Base-by-base conservation (phyloP, 2,113 vertebrate species). In the Litocranius walleri region DNA sequence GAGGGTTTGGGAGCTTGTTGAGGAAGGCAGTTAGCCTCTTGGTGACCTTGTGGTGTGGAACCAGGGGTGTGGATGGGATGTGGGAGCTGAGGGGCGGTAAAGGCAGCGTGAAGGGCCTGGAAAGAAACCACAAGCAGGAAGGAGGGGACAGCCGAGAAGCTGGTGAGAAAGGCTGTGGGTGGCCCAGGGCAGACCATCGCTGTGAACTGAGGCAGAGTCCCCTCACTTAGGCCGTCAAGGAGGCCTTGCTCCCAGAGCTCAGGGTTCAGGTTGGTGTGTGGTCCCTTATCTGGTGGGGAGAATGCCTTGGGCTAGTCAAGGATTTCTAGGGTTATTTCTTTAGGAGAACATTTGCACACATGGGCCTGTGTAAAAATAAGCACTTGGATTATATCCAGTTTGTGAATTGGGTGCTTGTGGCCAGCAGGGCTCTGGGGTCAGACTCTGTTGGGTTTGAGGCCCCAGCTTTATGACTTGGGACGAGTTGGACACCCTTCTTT, bases 401-500 rank as follows among this genome's bases (percentile, higher is more conserved):
- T 40, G 81, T 56, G 10, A 48, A 1, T 6, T 27, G 21, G 30
- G 43, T 61, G 25, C 30, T 74, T 3, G 15, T 67, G 33, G n/a
- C 25, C 23, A 12, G 19, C 33, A 2, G 48, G 62, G 87, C 71
- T 11, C 23, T 78, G 77, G 43, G 25, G 33, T 81, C 10, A 2
- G 4, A n/a, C 23, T 33, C 17, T 17, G 8, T 17, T 17, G 64
- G 45, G 52, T 78, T 36, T 57, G 56, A 59, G 5, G 77, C 25
- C 64, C 7, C 48, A 48, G 59, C 40, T 74, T 81, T 45, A 27
- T n/a, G 23, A 30, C 30, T 36, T 30, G 50, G 82, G 12, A 3
- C 0, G 1, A 48, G n/a, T 56, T 23, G 5, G 11, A 3, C 7
- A 16, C 3, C 14, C 6, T 16, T 1, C 10, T 5, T 57, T 19